Conservation (phyloP, 2,113 vertebrate species). For the Oryzias curvinotus region DNA sequence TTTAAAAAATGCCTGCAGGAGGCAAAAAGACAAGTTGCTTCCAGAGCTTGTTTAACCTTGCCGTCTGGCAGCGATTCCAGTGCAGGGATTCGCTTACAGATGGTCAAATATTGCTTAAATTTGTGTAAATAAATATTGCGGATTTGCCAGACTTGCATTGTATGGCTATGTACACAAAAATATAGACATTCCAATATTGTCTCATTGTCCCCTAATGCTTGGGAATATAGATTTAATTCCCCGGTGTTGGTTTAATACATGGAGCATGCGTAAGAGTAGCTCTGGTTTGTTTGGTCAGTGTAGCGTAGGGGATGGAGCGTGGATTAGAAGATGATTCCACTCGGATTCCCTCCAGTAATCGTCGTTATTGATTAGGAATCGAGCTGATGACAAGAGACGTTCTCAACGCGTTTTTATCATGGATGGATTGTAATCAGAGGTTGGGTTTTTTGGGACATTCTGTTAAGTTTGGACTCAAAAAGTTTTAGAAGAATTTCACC, state of each 20-base stretch:
- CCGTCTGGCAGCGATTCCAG: slow-evolving; percentile 3
- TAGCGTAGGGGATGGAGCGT: slow-evolving; percentile 31
- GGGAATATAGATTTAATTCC: slow-evolving; percentile 41
- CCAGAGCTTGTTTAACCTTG: slow-evolving; percentile 6
- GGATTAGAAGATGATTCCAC: neutral
- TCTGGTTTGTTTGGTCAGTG: slow-evolving; percentile 42
- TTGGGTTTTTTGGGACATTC: too few relatives aligned
- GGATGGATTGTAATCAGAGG: too few relatives aligned
- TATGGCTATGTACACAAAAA: slow-evolving; percentile 30
- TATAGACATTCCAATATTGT: slow-evolving; percentile 19
- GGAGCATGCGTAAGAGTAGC: slow-evolving; percentile 14
- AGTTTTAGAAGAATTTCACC: too few relatives aligned
- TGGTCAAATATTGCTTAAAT: slow-evolving; percentile 21
- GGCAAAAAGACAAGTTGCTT: slow-evolving; percentile 25
- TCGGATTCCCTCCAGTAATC: neutral
- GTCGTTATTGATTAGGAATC: slow-evolving; percentile 15
- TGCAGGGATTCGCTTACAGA: slow-evolving; percentile 35
- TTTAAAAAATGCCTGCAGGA: slow-evolving; percentile 23
- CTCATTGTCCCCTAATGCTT: slow-evolving; percentile 32
- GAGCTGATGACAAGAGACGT: neutral
- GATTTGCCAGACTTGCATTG: slow-evolving; percentile 17
- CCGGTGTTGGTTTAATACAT: slow-evolving; percentile 27
- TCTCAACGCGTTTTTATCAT: too few relatives aligned
- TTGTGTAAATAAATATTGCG: slow-evolving; percentile 25
- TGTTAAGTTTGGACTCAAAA: too few relatives aligned